Conservation (phyloP, 2,797 vertebrate genomes). For the Gallinago stenura region DNA sequence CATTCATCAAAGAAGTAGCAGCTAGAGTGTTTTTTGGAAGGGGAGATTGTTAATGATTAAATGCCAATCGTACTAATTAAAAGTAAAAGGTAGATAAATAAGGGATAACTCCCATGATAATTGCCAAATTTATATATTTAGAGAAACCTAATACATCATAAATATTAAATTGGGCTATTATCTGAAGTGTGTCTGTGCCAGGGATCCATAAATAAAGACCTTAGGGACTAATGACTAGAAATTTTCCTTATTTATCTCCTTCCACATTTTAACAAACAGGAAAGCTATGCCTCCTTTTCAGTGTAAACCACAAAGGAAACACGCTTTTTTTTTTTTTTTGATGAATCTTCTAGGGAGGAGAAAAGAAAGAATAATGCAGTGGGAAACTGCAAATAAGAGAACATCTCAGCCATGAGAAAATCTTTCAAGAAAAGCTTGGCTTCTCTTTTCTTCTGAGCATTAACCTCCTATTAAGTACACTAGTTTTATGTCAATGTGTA, state of each 20-base stretch:
- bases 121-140: constrained; percentile 62
- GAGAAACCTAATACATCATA: constrained; percentile 38
- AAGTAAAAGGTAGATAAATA: constrained; percentile 67
- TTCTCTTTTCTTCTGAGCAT: constrained; percentile 10
- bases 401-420: neutral
- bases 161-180: constrained; percentile 64
- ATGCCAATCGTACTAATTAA: constrained; percentile 62
- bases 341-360: neutral
- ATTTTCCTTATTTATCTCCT: constrained; percentile 54
- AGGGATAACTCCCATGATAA: constrained; percentile 45
- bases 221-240: constrained; percentile 38
- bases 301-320: constrained; percentile 15
- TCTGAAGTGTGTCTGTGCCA: constrained; percentile 17
- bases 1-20: constrained; percentile 46
- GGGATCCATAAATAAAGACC: constrained; percentile 56
- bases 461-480: constrained; percentile 23
- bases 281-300: constrained; percentile 26
- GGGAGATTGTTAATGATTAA: constrained; percentile 56
- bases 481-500: constrained; percentile 31
- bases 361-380: neutral
- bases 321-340: neutral
- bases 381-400: neutral
- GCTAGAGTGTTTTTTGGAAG: constrained; percentile 23
- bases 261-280: constrained; percentile 38
- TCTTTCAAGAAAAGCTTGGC: neutral